Evolutionary conservation across 2,888 invertebrate species (phyloP).

Genomic region (Vandiemenella viatica): DNA sequence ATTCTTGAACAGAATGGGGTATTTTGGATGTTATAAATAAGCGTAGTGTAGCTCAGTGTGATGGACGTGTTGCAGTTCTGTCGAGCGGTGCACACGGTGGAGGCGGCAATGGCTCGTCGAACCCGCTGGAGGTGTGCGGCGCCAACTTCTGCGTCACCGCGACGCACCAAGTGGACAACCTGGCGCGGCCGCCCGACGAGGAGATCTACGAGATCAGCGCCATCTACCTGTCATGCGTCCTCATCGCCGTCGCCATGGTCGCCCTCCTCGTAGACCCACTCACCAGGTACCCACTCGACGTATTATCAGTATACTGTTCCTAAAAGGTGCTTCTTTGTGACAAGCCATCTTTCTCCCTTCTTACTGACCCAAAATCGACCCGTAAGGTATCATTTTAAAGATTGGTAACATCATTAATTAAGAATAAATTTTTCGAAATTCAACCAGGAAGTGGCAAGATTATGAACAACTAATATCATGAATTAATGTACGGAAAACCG

Average conservation of each 20-base stretch:
- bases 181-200: constrained; percentile 64
- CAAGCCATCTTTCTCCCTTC: too few species aligned
- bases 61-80: constrained; percentile 51
- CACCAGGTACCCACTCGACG: constrained; percentile 69
- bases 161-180: constrained; percentile 53
- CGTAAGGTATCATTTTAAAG: too few species aligned
- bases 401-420: too few species aligned
- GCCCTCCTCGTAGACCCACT: constrained; percentile 80
- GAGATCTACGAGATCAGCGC: constrained; percentile 80
- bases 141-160: constrained; percentile 65
- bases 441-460: not conserved
- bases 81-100: constrained; percentile 59
- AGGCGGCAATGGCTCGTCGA: constrained; percentile 28
- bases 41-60: too few species aligned
- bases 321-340: too few species aligned
- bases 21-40: too few species aligned
- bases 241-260: constrained; percentile 73
- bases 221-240: constrained; percentile 76
- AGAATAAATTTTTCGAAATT: too few species aligned
- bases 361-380: too few species aligned
- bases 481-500: too few species aligned
- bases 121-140: constrained; percentile 45
- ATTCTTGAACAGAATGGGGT: too few species aligned
- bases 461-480: not conserved
- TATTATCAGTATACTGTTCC: too few species aligned